Conservation (phyloP, 1,140 invertebrate genomes). For the Hylaeus anthracinus region DNA sequence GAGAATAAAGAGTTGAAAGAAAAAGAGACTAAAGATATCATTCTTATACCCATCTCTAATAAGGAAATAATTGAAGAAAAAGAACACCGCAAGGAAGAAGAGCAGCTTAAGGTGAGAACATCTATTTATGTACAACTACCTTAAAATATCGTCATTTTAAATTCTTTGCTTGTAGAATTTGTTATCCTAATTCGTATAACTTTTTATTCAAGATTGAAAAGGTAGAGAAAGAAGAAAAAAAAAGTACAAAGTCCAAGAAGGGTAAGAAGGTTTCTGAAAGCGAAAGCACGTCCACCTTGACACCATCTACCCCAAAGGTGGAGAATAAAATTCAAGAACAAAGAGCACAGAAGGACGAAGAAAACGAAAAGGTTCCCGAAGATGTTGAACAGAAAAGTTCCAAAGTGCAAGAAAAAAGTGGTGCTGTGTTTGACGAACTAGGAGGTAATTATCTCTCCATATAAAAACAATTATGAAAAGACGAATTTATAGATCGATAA, state of each 20-base stretch:
- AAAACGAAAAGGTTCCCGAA: constrained; percentile 71
- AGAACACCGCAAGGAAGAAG: constrained; percentile 75
- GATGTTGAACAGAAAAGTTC: constrained; percentile 77
- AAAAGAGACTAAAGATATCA: constrained; percentile 76
- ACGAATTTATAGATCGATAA: background rate
- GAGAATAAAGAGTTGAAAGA: constrained; percentile 81
- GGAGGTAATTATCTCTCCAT: constrained; percentile 81
- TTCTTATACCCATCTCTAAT: constrained; percentile 72
- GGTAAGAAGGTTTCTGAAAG: constrained; percentile 75
- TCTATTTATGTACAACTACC: no score
- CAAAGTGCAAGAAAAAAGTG: constrained; percentile 68
- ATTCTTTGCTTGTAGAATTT: constrained; percentile 3
- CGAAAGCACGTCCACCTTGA: constrained; percentile 64
- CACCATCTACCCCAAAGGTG: constrained; percentile 51
- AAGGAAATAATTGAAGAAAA: constrained; percentile 69
- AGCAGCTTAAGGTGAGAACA: constrained; percentile 66
- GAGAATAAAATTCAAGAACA: constrained; percentile 63
- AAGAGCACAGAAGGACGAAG: constrained; percentile 46
- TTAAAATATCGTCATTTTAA: constrained; percentile 8
- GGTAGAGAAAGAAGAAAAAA: constrained; percentile 69
- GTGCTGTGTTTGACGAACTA: constrained; percentile 85
- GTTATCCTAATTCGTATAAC: constrained; percentile 11
- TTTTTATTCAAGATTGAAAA: constrained; percentile 59
- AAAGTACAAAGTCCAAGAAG: constrained; percentile 75
- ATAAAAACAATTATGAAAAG: background rate